Base-by-base conservation (phyloP, 2,113 vertebrate genomes). In the Cyprinodon brontotheroides region DNA sequence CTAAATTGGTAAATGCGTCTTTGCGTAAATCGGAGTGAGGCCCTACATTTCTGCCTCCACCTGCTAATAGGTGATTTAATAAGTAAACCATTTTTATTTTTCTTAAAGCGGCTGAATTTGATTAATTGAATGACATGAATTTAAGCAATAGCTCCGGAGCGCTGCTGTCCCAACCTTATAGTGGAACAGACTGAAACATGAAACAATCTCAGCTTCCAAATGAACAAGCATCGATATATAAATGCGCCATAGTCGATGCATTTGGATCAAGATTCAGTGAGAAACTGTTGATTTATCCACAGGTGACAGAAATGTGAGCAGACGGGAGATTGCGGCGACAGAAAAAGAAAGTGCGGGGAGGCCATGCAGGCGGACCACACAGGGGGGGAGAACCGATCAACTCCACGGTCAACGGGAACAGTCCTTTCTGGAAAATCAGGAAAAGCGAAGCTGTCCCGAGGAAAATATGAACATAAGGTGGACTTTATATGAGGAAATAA, bases 401-500 rank as follows among this genome's bases (percentile, higher is more conserved):
- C 86, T 90, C 92, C 92, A 92, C 77, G 92, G 91, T 92, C 91
- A 93, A 92, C 78, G 80, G 84, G 84, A 90, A 75, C 68, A 40
- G 41, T 74, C 39, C 80, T 48, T 43, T 72, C 70, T 64, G 80
- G 72, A 62, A 70, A 38, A 45, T 67, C 43, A 65, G 64, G 65
- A 69, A 65, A 62, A 36, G 78, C 81, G 37, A 60, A 71, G 68
- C 20, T 13, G 67, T 41, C 47, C 70, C 74, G 66, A 65, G 50
- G n/a, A 41, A 86, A 75, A 79, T 66, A 78, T 65, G 70, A 61
- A 80, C 61, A 72, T 53, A 50, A 72, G 73, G 1, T 78, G 61
- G 81, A 86, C 66, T 81, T 82, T 50, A 53, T 11, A 57, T 48
- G 43, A 39, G 3, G 2, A 48, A n/a, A 64, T 57, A 29, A 57